Evolutionary conservation across 2,797 vertebrate species (phyloP).

Genomic region (Pseudochirops cupreus): DNA sequence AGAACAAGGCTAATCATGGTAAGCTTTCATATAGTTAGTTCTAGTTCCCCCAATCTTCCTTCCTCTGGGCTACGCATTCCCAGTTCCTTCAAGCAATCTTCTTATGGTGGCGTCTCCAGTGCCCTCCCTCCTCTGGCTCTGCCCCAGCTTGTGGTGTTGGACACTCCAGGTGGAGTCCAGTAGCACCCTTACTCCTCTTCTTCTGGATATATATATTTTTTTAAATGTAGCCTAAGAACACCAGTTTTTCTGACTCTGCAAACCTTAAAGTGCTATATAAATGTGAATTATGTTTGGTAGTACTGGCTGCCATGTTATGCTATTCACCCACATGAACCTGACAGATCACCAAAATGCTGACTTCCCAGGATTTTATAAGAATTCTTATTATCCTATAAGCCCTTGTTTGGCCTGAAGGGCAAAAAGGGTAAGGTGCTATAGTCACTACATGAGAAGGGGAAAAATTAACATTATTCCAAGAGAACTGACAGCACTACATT

Average conservation of each 20-base stretch:
- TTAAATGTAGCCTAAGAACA: neutral
- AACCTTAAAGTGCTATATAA: neutral
- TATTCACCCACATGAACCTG: neutral
- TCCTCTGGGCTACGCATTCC: neutral
- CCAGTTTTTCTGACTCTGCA: neutral
- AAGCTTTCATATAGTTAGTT: neutral
- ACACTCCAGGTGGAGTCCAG: neutral
- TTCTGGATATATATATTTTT: neutral
- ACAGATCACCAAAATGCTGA: conserved; percentile 6
- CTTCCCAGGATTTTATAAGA: neutral
- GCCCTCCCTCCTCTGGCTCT: neutral
- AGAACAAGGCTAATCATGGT: neutral
- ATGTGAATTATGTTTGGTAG: neutral
- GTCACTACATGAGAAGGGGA: conserved; percentile 31
- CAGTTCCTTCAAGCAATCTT: neutral
- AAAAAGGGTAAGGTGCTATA: conserved; percentile 22
- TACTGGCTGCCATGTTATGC: neutral
- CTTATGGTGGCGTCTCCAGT: neutral
- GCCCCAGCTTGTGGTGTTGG: neutral
- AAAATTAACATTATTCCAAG: conserved; percentile 54
- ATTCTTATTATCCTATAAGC: conserved; percentile 27
- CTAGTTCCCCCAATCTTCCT: neutral
- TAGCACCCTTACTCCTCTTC: neutral
- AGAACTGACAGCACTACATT: conserved; percentile 39
- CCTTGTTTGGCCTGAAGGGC: conserved; percentile 28